Evolutionary conservation across 2,113 vertebrate species (phyloP).

Genomic region (Circaetus cinerascens): DNA sequence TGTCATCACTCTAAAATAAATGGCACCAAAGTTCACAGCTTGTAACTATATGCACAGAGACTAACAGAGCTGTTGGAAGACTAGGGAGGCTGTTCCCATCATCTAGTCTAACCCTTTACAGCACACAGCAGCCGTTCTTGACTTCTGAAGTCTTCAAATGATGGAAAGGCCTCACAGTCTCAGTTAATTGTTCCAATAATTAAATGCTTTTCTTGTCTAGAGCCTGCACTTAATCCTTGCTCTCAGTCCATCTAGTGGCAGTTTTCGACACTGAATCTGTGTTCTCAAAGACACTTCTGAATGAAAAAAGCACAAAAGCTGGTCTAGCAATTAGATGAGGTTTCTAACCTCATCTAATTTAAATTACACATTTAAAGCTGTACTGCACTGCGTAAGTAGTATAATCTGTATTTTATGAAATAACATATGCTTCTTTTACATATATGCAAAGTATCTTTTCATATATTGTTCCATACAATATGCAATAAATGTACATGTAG

Average conservation of each 20-base stretch:
- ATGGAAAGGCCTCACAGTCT: background rate
- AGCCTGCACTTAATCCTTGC: background rate
- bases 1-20: background rate
- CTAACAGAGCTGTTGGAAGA: background rate
- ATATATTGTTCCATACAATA: background rate
- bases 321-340: background rate
- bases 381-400: background rate
- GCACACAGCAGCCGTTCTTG: background rate
- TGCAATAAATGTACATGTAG: background rate
- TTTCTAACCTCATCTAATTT: background rate
- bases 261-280: background rate
- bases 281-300: background rate
- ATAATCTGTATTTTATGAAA: background rate
- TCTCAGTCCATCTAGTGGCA: background rate
- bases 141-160: background rate
- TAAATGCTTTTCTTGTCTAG: background rate
- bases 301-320: background rate
- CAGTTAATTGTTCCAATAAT: background rate
- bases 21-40: background rate
- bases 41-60: background rate
- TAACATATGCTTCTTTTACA: background rate
- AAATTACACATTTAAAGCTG: background rate
- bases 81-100: background rate
- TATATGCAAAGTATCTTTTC: background rate
- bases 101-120: background rate